Evolutionary conservation across 2,888 invertebrate species (phyloP).

Genomic region (Heliconius erato): DNA sequence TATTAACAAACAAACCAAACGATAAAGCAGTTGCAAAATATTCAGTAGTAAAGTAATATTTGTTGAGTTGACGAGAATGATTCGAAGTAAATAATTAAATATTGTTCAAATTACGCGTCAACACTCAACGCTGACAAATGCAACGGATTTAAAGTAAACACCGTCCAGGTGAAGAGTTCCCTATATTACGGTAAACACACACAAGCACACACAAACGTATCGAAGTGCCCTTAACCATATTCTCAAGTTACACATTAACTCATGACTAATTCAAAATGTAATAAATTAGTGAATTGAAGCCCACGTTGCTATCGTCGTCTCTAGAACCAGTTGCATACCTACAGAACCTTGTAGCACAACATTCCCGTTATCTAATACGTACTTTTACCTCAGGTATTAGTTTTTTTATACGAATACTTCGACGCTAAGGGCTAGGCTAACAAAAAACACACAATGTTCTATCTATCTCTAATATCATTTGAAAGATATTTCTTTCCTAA

Average conservation of each 20-base stretch:
- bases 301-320: slow-evolving; percentile 40
- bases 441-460: slow-evolving; percentile 57
- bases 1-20: neutral
- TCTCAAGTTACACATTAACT: slow-evolving; percentile 8
- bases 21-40: neutral
- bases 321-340: slow-evolving; percentile 46
- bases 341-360: slow-evolving; percentile 48
- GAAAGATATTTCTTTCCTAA: slow-evolving; percentile 65
- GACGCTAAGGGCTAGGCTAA: slow-evolving; percentile 49
- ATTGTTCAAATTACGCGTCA: neutral
- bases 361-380: slow-evolving; percentile 50
- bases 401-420: slow-evolving; percentile 46
- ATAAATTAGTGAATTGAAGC: slow-evolving; percentile 42
- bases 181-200: neutral
- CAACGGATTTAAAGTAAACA: neutral
- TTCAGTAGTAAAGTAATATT: neutral
- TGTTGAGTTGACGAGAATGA: neutral
- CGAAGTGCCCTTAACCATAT: neutral
- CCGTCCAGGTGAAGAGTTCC: neutral
- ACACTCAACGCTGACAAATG: no score
- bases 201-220: neutral
- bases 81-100: neutral
- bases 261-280: slow-evolving; percentile 29
- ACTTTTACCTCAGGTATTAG: slow-evolving; percentile 48
- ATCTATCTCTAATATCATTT: slow-evolving; percentile 53